phyloP scores from a whole-genome alignment of 2,113 vertebrate genomes.

The Dicentrarchus labrax region DNA sequence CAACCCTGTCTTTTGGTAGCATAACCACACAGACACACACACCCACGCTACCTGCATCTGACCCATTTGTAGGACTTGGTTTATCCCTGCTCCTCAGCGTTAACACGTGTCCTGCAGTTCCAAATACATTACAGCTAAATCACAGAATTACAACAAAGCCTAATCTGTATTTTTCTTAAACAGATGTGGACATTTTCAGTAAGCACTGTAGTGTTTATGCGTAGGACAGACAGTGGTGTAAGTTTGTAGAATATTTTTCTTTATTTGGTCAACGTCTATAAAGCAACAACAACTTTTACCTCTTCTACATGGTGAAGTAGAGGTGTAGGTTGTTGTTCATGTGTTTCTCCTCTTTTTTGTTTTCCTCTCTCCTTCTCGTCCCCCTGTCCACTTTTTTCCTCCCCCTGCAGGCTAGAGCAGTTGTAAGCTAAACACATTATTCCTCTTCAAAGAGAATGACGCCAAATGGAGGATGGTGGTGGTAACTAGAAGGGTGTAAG shows the following conservation, averaged over 20 bases:
- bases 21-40: neutral
- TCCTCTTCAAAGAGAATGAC: conserved; percentile 59
- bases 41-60: neutral
- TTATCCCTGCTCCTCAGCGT: neutral
- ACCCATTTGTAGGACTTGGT: neutral
- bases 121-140: neutral
- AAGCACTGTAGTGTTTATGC: conserved; percentile 5
- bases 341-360: neutral
- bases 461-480: conserved; percentile 55
- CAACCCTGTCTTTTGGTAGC: conserved; percentile 1
- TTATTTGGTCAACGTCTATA: neutral
- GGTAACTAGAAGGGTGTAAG: conserved; percentile 31
- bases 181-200: neutral
- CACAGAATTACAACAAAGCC: neutral
- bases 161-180: neutral
- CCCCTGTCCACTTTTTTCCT: neutral
- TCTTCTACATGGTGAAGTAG: neutral
- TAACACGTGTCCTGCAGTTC: neutral
- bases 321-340: neutral
- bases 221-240: neutral
- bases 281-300: neutral
- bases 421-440: conserved; percentile 61
- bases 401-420: conserved; percentile 37
- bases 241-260: neutral
- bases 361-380: neutral